Evolutionary conservation across 2,113 vertebrate species (phyloP), one percentile per base, ranked within the genome.

Genomic region (Climacteris rufus): DNA sequence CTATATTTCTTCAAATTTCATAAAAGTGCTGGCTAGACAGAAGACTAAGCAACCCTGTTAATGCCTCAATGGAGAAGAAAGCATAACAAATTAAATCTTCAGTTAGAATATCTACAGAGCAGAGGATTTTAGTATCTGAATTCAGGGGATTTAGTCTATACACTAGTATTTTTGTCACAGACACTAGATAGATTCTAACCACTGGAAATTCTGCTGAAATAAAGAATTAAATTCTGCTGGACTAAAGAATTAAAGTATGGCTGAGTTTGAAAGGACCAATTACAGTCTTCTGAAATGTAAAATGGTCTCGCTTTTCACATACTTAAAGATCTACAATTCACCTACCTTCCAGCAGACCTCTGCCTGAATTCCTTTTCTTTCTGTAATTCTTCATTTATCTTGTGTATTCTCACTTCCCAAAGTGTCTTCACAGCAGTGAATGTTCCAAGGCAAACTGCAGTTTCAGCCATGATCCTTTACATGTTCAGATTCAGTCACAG

Each of bases 361-460:
- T 98, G 94, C 52, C 96, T 96, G 45, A 97, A 96, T 47, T 98
- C 97, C 37, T 97, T 97, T 71, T 98, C 97, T 70, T 87, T 98
- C 91, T 97, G 98, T 81, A 98, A 81, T 52, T 98, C 98, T 86
- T 99, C 98, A 69, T 92, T 98, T 92, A 97, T 97, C 75, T 96
- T 98, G 95, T 97, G 97, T 96, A 99, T 99, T 96, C 98, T 98
- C 37, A 97, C 98, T 97, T 99, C 99, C 99, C 99, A 99, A 54
- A 99, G 97, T 59, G 98, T 96, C 93, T 98, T 99, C 72, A 99
- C 98, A 83, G 98, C 98, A 95, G 92, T 96, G 87, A 99, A 98
- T 1, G 98, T 98, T 69, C 98, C 98, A 31, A 95, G n/a, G 13
- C 98, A 98, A 65, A 97, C 94, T 11, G 89, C 96, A 76, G 98